Evolutionary conservation across 2,797 vertebrate genomes (phyloP).

Genomic region (Peromyscus aztecus): DNA sequence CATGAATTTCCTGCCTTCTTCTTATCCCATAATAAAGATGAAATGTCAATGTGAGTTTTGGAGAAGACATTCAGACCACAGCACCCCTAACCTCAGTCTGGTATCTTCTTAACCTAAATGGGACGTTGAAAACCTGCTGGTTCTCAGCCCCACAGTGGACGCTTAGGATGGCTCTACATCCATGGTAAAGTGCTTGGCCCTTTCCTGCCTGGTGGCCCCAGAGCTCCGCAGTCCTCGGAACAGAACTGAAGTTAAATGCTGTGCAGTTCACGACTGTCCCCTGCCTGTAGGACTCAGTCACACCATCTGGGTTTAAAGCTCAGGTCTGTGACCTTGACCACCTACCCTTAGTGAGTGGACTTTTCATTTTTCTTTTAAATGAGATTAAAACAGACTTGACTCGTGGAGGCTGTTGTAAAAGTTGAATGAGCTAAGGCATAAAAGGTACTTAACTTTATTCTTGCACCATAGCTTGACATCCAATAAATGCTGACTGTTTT

Average conservation of each 20-base stretch:
- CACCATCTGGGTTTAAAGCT: constrained; percentile 17
- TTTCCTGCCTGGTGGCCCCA: background rate
- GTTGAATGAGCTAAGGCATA: background rate
- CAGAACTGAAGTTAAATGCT: background rate
- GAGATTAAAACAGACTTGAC: background rate
- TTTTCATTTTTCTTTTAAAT: background rate
- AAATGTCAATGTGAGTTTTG: background rate
- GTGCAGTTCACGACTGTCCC: background rate
- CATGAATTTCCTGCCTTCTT: background rate
- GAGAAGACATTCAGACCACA: background rate
- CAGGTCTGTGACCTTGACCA: background rate
- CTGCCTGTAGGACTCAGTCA: background rate
- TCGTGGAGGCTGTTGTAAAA: background rate
- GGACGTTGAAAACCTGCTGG: background rate
- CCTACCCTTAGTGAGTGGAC: background rate
- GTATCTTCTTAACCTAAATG: background rate
- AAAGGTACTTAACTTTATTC: background rate
- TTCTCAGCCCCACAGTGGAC: background rate
- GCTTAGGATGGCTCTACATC: background rate
- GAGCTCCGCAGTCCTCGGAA: background rate
- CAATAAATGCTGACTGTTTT: background rate
- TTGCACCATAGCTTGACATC: background rate
- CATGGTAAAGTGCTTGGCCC: background rate
- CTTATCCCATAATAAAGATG: background rate
- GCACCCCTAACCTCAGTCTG: background rate